A percentile compares a stretch with the other conserved stretches of the same genome.
These are phyloP conservation scores for Dolichallabes microphthalmus DNA, from an alignment of 2,113 vertebrate genomes.

Conservation along the genomic window DNA sequence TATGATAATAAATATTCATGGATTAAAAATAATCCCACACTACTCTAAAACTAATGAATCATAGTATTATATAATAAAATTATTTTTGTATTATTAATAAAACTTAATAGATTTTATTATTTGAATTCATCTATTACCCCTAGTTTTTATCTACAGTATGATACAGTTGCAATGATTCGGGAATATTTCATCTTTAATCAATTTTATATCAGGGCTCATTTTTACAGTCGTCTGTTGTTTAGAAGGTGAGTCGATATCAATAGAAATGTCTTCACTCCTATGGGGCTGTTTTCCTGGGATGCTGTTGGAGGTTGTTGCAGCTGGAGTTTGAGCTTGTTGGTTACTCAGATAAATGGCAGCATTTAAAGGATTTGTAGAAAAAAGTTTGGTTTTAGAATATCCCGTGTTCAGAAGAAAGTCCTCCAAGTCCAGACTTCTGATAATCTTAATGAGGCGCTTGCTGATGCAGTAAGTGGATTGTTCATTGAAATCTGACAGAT, in stretches of 20 bases:
- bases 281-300: not conserved
- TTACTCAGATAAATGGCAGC: not conserved
- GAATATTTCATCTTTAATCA: too few relatives aligned
- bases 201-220: not conserved
- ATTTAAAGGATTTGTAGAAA: not conserved
- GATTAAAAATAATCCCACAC: too few relatives aligned
- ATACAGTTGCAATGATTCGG: not conserved
- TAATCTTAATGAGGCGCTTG: slow-evolving; percentile 22
- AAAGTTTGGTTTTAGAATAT: not conserved
- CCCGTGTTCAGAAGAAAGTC: slow-evolving; percentile 19
- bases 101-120: not conserved
- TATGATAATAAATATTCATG: too few relatives aligned
- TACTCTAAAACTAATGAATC: too few relatives aligned
- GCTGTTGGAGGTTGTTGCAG: not conserved
- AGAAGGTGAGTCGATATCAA: not conserved
- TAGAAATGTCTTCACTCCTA: not conserved
- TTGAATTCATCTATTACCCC: not conserved
- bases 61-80: too few relatives aligned
- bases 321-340: too few relatives aligned
- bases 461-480: not conserved
- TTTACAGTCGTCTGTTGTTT: not conserved
- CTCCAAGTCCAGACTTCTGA: not conserved
- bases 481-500: slow-evolving; percentile 9
- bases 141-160: not conserved
- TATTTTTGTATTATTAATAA: not conserved